phyloP scores from a whole-genome alignment of 2,888 invertebrate genomes.

The Eurytoma californica region DNA sequence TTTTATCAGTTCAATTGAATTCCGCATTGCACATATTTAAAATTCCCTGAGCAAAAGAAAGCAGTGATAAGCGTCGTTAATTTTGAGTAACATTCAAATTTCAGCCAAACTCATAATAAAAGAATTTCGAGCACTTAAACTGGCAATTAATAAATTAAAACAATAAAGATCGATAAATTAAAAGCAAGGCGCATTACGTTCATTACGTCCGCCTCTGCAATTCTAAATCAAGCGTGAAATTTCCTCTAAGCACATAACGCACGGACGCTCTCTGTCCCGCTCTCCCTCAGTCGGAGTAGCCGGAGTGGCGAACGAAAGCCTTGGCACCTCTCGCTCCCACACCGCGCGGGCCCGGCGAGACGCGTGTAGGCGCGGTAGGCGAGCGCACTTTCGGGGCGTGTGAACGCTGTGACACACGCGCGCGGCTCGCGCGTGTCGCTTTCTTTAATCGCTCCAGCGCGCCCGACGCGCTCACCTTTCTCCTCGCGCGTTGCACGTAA shows the following conservation, averaged over 20 bases:
- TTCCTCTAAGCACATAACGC: constrained; percentile 13
- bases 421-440: constrained; percentile 67
- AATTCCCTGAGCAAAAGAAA: no score
- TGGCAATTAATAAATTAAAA: no score
- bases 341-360: constrained; percentile 39
- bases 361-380: constrained; percentile 15
- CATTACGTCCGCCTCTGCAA: no score
- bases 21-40: no score
- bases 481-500: constrained; percentile 37
- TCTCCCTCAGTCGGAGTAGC: not conserved
- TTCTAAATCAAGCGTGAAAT: not conserved
- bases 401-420: constrained; percentile 75
- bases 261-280: not conserved
- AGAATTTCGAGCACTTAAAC: no score
- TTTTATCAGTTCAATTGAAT: no score
- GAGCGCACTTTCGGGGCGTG: constrained; percentile 69
- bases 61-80: no score
- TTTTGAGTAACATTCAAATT: no score
- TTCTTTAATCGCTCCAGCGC: constrained; percentile 71
- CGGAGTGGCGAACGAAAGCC: not conserved
- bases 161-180: no score
- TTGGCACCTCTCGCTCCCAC: not conserved
- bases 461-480: constrained; percentile 37
- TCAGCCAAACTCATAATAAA: no score
- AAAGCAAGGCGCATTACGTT: no score